A percentile compares a stretch with the other conserved stretches of the same genome.
phyloP scores from a whole-genome alignment of 2,113 vertebrate species.

The Chionomys nivalis region DNA sequence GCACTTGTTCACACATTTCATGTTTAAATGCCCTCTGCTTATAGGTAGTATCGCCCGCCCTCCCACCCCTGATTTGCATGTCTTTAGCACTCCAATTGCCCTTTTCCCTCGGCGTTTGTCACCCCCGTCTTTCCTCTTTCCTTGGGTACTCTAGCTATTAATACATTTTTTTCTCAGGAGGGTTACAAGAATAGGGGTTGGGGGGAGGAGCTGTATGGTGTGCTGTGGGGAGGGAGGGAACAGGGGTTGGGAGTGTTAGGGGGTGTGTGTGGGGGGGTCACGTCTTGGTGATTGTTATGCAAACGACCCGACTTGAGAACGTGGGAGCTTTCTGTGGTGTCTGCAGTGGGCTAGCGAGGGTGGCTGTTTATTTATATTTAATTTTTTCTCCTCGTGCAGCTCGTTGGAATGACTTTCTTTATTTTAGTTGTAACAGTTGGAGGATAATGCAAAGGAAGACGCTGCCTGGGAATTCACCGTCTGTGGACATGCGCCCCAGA shows the following conservation, averaged over 20 bases:
- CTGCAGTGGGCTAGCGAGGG: constrained; percentile 44
- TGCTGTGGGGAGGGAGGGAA: constrained; percentile 42
- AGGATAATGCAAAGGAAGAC: constrained; percentile 84
- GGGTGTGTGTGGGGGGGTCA: constrained; percentile 41
- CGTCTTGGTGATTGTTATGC: constrained; percentile 81
- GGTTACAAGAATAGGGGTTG: constrained; percentile 62
- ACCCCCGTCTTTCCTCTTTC: constrained; percentile 70
- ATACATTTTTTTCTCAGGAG: constrained; percentile 80
- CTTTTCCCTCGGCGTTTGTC: constrained; percentile 84
- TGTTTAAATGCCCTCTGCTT: constrained; percentile 83
- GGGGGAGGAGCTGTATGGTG: constrained; percentile 69
- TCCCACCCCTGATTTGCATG: constrained; percentile 84
- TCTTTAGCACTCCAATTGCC: constrained; percentile 83
- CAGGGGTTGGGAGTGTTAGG: constrained; percentile 9
- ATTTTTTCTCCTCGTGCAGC: constrained; percentile 67
- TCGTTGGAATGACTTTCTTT: constrained; percentile 86
- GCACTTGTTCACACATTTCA: constrained; percentile 81
- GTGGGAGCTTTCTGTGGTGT: constrained; percentile 49
- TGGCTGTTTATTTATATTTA: constrained; percentile 67
- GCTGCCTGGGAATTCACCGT: constrained; percentile 79
- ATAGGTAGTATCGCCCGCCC: constrained; percentile 78
- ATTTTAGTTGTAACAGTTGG: constrained; percentile 85
- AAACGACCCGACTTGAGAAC: constrained; percentile 72
- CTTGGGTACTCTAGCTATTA: constrained; percentile 78
- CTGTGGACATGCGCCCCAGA: constrained; percentile 82